Evolutionary conservation across 2,113 vertebrate species (phyloP), one percentile per base, ranked within the genome.

Genomic region (Petrocephalus microphthalmus): DNA sequence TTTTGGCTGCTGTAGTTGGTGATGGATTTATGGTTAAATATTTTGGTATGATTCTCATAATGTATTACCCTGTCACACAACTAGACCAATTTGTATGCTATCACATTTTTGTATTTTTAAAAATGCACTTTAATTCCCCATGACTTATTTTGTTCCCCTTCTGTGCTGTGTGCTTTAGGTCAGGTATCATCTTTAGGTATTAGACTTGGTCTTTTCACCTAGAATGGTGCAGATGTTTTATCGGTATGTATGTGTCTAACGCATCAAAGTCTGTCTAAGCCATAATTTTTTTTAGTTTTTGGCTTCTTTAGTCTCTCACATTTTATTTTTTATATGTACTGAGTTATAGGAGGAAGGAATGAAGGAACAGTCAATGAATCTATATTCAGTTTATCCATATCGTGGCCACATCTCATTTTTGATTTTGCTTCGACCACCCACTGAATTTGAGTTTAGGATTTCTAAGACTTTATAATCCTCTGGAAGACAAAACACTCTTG

Each of bases 371-470:
- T 85, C 22, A 74, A 51, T 54, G 29, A n/a, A 56, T 83, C n/a
- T 83, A 37, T 82, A n/a, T 56, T 17, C 37, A 17, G n/a, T 49
- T 78, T 37, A 85, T 47, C 51, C 45, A 15, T 71, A 47, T 81
- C 85, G 20, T 11, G 11, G 22, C 87, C 60, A 64, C 54, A 84
- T 91, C 92, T 92, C 91, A 91, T 90, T 88, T 91, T 90, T 88
- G 88, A 93, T 90, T 89, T 22, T 91, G 89, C 89, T 92, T 78
- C 90, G 95, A 92, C 95, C 95, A 94, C 93, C 95, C 94, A 94
- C 91, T 87, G 90, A 89, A 54, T 85, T 33, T 29, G 64, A 84
- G 78, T 84, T 87, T 93, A 88, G 88, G 91, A 90, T 93, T 91
- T 92, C 88, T 87, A 87, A 90, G 84, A 53, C 71, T 67, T 78